Percentiles rank a stretch among this genome's conserved stretches.
Conservation (phyloP, 2,797 vertebrate genomes). For the Characodon lateralis region DNA sequence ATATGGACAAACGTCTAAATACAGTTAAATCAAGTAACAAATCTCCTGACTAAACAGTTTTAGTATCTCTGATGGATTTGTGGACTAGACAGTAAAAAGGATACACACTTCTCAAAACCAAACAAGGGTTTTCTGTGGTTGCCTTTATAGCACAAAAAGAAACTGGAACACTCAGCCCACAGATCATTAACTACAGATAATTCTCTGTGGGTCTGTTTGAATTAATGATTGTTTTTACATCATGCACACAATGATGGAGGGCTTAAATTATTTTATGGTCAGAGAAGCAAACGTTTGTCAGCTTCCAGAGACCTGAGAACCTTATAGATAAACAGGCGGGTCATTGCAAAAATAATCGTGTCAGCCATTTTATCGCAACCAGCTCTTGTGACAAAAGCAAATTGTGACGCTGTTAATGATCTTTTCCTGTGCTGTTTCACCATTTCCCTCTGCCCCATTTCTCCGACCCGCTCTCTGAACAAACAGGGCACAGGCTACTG, state of each 20-base stretch:
- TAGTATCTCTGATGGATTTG: background rate
- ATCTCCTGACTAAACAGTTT: background rate
- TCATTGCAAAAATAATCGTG: background rate
- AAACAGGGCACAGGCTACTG: background rate
- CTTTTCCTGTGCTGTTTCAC: conserved; percentile 1
- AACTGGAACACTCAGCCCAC: background rate
- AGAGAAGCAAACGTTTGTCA: background rate
- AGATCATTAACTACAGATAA: background rate
- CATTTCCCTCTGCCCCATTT: conserved; percentile 10
- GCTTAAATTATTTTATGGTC: background rate
- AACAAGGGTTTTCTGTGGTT: background rate
- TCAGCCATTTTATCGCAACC: background rate
- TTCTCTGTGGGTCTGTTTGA: background rate
- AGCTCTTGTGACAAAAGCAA: conserved; percentile 11
- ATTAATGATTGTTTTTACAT: background rate
- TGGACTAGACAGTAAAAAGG: background rate
- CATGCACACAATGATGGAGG: background rate
- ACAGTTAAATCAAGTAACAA: background rate
- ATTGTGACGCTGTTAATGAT: conserved; percentile 1
- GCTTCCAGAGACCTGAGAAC: conserved; percentile 1
- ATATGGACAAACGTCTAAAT: background rate
- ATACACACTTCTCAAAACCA: background rate
- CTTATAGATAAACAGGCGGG: background rate
- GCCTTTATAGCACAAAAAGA: background rate
- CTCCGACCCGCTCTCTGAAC: conserved; percentile 12